Evolutionary conservation across 2,113 vertebrate species (phyloP).

Genomic region (Nycticorax nycticorax): DNA sequence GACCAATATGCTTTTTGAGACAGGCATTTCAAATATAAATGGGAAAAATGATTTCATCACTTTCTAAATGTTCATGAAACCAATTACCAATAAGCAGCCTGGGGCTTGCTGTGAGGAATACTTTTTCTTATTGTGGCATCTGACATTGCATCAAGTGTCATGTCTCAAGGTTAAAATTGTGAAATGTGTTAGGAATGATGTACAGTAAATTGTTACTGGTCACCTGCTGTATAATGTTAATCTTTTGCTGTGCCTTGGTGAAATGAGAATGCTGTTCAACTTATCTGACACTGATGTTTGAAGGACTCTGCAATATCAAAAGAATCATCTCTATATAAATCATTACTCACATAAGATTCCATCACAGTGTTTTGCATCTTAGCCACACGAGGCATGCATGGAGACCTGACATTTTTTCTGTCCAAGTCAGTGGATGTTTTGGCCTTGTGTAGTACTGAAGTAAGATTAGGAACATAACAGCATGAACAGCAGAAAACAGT

Average conservation of each 20-base stretch:
- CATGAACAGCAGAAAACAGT: background rate
- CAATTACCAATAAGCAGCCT: conserved; percentile 13
- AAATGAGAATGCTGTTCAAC: background rate
- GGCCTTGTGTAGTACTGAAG: background rate
- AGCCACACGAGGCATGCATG: background rate
- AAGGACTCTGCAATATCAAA: background rate
- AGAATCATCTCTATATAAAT: background rate
- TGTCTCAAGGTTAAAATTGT: conserved; percentile 20
- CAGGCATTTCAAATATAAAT: conserved; percentile 3
- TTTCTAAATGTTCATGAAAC: conserved; percentile 16
- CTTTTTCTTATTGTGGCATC: background rate
- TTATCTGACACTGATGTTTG: background rate
- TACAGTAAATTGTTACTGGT: background rate
- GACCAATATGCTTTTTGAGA: background rate
- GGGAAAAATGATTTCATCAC: background rate
- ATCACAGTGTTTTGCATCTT: background rate
- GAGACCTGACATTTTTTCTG: background rate
- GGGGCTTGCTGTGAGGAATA: background rate
- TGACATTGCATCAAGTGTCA: background rate
- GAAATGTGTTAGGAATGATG: background rate
- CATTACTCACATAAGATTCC: background rate
- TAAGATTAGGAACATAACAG: background rate
- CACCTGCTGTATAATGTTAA: background rate
- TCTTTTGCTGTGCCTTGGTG: background rate
- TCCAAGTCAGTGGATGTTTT: background rate